Evolutionary conservation across 2,113 vertebrate species (phyloP).

Genomic region (Lophura nycthemera): DNA sequence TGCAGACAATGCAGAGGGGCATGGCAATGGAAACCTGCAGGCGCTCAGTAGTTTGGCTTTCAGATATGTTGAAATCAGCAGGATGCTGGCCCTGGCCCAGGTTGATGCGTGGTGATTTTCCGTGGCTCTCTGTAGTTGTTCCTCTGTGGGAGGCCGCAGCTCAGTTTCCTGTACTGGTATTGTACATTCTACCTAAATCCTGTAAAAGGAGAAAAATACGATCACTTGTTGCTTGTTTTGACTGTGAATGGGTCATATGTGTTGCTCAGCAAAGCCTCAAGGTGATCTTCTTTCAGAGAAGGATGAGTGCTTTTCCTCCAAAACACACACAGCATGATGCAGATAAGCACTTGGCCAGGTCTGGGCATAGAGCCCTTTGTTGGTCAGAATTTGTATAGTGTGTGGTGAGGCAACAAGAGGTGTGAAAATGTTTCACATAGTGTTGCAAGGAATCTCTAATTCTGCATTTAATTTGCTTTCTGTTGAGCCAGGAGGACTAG

Average conservation of each 20-base stretch:
- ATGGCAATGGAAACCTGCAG: background rate
- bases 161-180: background rate
- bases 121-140: background rate
- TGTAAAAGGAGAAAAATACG: background rate
- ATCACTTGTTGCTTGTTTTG: background rate
- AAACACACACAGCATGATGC: background rate
- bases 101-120: background rate
- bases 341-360: slow-evolving; percentile 17
- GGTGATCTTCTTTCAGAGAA: slow-evolving; percentile 12
- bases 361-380: background rate
- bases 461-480: slow-evolving; percentile 40
- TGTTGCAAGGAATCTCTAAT: slow-evolving; percentile 37
- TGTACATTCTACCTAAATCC: background rate
- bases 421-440: slow-evolving; percentile 19
- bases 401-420: background rate
- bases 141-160: background rate
- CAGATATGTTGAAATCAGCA: background rate
- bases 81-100: background rate
- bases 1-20: background rate
- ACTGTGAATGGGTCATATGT: background rate
- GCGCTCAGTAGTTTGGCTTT: background rate
- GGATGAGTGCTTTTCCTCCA: background rate
- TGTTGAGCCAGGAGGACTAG: slow-evolving; percentile 17
- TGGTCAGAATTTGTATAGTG: background rate
- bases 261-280: background rate